phyloP scores from a whole-genome alignment of 30 jellyfish, hydroid and myxozoan species.

The Nemopilema nomurai region DNA sequence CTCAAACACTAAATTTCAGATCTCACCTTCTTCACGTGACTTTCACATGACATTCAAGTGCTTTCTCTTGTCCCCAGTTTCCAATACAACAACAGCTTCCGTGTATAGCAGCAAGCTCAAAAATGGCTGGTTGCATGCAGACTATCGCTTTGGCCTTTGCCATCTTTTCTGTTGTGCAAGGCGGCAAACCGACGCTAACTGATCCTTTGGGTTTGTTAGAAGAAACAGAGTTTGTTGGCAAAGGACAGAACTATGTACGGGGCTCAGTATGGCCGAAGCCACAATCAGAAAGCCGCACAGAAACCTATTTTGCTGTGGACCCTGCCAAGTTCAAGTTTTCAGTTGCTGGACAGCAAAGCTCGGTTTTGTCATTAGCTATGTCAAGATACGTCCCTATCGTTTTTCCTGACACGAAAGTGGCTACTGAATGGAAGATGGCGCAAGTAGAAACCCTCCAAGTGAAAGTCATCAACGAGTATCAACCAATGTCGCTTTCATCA shows the following conservation, averaged over 20 bases:
- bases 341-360: conserved; percentile 60
- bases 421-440: conserved; percentile 21
- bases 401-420: conserved; percentile 71
- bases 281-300: conserved; percentile 56
- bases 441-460: conserved; percentile 59
- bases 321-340: conserved; percentile 70
- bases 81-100: not conserved
- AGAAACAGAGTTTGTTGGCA: conserved; percentile 36
- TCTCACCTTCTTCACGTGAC: not conserved
- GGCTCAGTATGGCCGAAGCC: conserved; percentile 96
- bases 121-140: conserved; percentile 5
- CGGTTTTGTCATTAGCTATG: conserved; percentile 77
- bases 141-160: not conserved
- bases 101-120: conserved; percentile 22
- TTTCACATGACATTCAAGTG: not conserved
- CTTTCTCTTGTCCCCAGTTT: not conserved
- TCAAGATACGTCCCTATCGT: conserved; percentile 60
- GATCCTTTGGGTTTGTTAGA: conserved; percentile 81
- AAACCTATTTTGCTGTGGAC: conserved; percentile 61
- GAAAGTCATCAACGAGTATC: conserved; percentile 48
- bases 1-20: not conserved
- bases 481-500: conserved; percentile 57
- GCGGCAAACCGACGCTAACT: conserved; percentile 83
- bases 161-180: conserved; percentile 21
- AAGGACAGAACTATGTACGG: conserved; percentile 74